Conservation (phyloP, 2,888 invertebrate species). For the Sthenelais limicola region DNA sequence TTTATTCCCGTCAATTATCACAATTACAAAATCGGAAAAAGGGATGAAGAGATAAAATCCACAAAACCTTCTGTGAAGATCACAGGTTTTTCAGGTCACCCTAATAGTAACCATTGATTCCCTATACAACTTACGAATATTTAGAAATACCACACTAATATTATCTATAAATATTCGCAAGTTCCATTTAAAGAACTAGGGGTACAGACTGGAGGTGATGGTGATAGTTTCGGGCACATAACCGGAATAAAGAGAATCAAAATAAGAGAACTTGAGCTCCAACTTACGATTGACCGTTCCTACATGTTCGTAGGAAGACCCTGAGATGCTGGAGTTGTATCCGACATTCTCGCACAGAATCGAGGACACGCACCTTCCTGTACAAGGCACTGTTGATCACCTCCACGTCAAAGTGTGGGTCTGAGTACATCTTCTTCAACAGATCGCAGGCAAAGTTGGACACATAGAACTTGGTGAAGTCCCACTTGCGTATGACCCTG, state of each 20-base stretch:
- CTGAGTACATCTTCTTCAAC: constrained; percentile 82
- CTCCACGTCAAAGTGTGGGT: constrained; percentile 84
- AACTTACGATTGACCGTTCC: constrained; percentile 61
- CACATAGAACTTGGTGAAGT: constrained; percentile 81
- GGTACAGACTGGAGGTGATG: too few species aligned
- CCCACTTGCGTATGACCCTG: constrained; percentile 74
- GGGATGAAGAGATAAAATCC: not conserved
- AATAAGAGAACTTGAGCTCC: too few species aligned
- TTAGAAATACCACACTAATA: too few species aligned
- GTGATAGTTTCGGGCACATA: not conserved
- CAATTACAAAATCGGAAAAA: not conserved
- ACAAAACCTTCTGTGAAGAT: too few species aligned
- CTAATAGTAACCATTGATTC: too few species aligned
- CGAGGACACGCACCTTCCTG: constrained; percentile 76
- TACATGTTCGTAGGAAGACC: constrained; percentile 83
- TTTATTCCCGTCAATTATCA: too few species aligned
- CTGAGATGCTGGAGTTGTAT: constrained; percentile 80
- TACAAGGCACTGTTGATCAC: constrained; percentile 81
- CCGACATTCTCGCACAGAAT: constrained; percentile 78
- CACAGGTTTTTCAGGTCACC: too few species aligned
- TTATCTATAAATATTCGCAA: too few species aligned
- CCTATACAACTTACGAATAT: too few species aligned
- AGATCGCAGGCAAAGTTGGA: constrained; percentile 85
- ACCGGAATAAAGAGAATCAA: too few species aligned
- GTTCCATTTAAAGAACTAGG: too few species aligned